phyloP scores from a whole-genome alignment of 2,113 vertebrate species.

The Phrynocephalus versicolor region DNA sequence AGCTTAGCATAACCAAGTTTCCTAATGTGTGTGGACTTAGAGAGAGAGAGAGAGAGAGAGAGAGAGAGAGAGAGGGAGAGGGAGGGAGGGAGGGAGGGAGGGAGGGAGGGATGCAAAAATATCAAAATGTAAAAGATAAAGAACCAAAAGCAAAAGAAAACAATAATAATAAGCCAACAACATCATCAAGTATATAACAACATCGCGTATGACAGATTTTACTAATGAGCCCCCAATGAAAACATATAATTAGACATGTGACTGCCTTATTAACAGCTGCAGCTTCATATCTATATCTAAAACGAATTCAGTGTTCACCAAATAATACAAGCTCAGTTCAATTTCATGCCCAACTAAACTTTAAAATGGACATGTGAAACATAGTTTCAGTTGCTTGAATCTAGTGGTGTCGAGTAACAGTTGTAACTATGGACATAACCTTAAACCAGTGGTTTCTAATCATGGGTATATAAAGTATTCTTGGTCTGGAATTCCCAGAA shows the following conservation, averaged over 20 bases:
- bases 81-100: no score
- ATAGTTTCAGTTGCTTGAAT: no score
- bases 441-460: background rate
- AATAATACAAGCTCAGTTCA: background rate
- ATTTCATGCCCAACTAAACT: background rate
- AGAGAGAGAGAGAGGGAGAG: no score
- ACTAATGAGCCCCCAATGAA: background rate
- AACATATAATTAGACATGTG: background rate
- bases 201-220: no score
- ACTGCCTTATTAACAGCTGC: background rate
- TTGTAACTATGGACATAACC: no score
- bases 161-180: background rate
- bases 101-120: no score
- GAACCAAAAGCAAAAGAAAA: background rate
- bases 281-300: background rate
- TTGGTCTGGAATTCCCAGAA: no score
- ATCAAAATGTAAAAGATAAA: background rate
- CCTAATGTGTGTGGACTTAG: no score
- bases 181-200: background rate
- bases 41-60: no score
- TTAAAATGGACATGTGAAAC: background rate
- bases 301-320: background rate
- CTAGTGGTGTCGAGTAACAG: background rate
- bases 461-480: no score
- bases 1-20: background rate